Conservation (phyloP, 2,888 invertebrate genomes). For the Mycogona germanica region DNA sequence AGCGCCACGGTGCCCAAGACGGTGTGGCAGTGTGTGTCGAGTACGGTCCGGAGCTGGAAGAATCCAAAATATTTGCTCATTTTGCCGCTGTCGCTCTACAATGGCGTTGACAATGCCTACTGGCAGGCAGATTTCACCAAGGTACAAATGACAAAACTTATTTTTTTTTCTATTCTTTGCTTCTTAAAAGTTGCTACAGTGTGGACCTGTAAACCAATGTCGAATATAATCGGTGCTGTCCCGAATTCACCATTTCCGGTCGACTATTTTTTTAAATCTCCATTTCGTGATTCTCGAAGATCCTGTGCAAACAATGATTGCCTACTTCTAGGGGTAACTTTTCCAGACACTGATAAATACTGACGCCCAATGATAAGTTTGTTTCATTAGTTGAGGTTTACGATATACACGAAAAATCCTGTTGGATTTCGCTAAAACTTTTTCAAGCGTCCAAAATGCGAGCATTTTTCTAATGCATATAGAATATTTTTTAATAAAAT, state of each 20-base stretch:
- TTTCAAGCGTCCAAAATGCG: no score
- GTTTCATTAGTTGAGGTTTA: no score
- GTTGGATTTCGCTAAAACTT: no score
- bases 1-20: neutral
- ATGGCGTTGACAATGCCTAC: conserved; percentile 95
- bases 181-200: neutral
- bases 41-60: conserved; percentile 78
- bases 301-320: no score
- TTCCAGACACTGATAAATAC: no score
- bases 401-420: no score
- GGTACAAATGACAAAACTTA: conserved; percentile 27
- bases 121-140: conserved; percentile 57
- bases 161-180: neutral
- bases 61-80: conserved; percentile 84
- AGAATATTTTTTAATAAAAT: no score
- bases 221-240: neutral
- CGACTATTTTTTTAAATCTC: no score
- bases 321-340: no score
- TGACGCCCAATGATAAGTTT: no score
- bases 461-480: no score
- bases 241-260: neutral
- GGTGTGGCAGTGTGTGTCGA: conserved; percentile 53
- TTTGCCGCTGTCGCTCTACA: conserved; percentile 90
- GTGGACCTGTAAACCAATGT: neutral
- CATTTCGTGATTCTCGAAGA: no score